Percentiles rank a stretch among this genome's conserved stretches.
Evolutionary conservation across 2,888 invertebrate species (phyloP).

Genomic region (Drosophila cognata): DNA sequence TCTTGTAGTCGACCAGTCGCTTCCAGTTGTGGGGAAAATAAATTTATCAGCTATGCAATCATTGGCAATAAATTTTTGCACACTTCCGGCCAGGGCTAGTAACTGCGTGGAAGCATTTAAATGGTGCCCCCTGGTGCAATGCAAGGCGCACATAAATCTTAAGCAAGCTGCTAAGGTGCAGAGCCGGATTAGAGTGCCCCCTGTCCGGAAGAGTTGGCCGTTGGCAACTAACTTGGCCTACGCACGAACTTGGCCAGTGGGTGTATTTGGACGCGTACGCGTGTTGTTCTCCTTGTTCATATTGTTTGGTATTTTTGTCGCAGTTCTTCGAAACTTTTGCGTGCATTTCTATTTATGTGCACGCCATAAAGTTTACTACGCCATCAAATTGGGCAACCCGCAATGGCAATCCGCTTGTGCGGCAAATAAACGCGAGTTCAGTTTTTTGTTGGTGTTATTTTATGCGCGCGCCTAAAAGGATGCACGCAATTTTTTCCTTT

Average conservation of each 20-base stretch:
- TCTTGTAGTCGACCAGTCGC: conserved; percentile 15
- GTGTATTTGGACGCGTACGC: conserved; percentile 46
- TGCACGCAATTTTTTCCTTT: conserved; percentile 75
- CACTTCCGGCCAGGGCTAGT: conserved; percentile 34
- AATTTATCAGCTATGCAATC: conserved; percentile 76
- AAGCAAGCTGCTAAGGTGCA: conserved; percentile 47
- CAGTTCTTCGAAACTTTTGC: conserved; percentile 52
- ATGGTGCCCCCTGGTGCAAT: conserved; percentile 69
- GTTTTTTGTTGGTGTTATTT: conserved; percentile 35
- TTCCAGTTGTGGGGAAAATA: conserved; percentile 56
- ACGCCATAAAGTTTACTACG: conserved; percentile 71
- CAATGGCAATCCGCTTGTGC: conserved; percentile 33
- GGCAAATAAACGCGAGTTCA: conserved; percentile 47
- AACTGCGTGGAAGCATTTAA: conserved; percentile 56
- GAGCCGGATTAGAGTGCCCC: conserved; percentile 59
- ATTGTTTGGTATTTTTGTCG: conserved; percentile 31
- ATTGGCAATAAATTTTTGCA: conserved; percentile 68
- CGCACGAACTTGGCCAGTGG: conserved; percentile 35
- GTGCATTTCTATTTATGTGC: conserved; percentile 75
- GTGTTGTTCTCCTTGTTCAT: conserved; percentile 32
- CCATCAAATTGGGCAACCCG: conserved; percentile 62
- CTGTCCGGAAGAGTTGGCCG: conserved; percentile 18
- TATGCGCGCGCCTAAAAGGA: conserved; percentile 70
- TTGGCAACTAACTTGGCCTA: conserved; percentile 33
- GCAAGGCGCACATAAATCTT: conserved; percentile 73